Percentiles rank a stretch among this genome's conserved stretches.
Evolutionary conservation across 1,140 invertebrate genomes (phyloP).

Genomic region (Listronotus oregonensis): DNA sequence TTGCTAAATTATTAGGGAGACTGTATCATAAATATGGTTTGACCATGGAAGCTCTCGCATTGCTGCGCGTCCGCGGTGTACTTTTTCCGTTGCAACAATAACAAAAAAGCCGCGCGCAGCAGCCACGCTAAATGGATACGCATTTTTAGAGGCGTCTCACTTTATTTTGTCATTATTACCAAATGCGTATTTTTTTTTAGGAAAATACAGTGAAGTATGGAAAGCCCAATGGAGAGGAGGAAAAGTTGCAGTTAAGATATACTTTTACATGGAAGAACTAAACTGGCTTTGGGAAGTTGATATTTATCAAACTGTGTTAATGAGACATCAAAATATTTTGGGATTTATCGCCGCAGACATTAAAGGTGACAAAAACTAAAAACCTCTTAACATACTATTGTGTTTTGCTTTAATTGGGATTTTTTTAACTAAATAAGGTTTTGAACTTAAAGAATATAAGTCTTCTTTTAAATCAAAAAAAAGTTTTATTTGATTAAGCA

Average conservation of each 20-base stretch:
- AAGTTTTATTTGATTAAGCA: not conserved
- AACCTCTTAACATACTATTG: not conserved
- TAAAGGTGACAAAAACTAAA: constrained; percentile 54
- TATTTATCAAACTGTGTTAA: constrained; percentile 89
- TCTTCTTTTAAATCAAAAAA: not conserved
- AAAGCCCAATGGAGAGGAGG: constrained; percentile 79
- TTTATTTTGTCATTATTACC: no score
- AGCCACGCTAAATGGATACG: no score
- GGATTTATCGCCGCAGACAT: constrained; percentile 89
- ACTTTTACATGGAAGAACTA: constrained; percentile 83
- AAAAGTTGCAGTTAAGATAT: constrained; percentile 88
- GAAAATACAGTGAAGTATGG: constrained; percentile 89
- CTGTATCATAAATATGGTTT: no score
- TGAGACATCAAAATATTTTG: constrained; percentile 92
- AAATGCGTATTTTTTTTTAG: constrained; percentile 64
- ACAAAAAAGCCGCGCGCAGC: no score
- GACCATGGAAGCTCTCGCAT: no score
- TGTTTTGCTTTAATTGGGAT: no score
- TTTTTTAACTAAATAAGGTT: no score
- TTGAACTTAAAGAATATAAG: no score
- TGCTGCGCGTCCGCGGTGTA: no score
- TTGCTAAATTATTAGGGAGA: no score
- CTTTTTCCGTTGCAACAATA: no score
- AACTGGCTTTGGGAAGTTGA: constrained; percentile 90
- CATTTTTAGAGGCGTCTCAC: no score